Percentiles rank a stretch among this genome's conserved stretches.
Evolutionary conservation across 92 coral and sea anemone species (phyloP).

Genomic region (Paramuricea clavata): DNA sequence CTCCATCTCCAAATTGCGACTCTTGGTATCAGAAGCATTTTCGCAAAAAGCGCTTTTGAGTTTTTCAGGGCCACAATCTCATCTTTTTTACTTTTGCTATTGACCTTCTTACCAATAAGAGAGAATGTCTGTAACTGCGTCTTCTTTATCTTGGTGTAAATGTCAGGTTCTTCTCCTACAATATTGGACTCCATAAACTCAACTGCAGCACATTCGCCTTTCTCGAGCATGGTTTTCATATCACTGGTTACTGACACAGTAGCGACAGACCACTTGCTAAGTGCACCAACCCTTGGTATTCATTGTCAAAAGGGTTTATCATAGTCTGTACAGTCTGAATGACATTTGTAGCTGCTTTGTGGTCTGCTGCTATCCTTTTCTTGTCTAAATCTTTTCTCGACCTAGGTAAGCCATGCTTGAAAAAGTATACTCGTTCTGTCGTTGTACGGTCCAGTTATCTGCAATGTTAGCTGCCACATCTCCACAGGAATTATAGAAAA

Average conservation of each 20-base stretch:
- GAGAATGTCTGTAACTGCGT: conserved; percentile 4
- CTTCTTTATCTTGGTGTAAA: background rate
- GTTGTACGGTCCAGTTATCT: conserved; percentile 28
- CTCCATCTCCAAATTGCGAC: conserved; percentile 5
- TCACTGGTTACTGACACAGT: background rate
- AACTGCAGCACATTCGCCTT: conserved; percentile 2
- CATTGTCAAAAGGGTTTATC: conserved; percentile 12
- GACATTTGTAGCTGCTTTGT: background rate
- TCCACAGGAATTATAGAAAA: background rate
- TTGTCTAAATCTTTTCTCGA: conserved; percentile 5
- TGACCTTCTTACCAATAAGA: background rate
- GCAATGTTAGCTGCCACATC: conserved; percentile 6
- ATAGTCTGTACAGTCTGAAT: conserved; percentile 3
- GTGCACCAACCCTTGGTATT: background rate
- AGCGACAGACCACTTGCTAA: conserved; percentile 1
- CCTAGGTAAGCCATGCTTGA: conserved; percentile 1
- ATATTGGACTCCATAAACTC: conserved; percentile 5
- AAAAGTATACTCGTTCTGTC: background rate
- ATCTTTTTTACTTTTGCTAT: background rate
- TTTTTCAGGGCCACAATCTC: conserved; percentile 23
- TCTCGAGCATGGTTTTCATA: background rate
- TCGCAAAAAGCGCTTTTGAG: background rate
- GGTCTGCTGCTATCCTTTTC: background rate
- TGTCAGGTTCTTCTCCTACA: background rate
- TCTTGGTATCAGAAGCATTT: conserved; percentile 4